These are phyloP conservation scores for Macrobrachium rosenbergii DNA, from an alignment of 1,140 invertebrate species.

Conservation along the genomic window DNA sequence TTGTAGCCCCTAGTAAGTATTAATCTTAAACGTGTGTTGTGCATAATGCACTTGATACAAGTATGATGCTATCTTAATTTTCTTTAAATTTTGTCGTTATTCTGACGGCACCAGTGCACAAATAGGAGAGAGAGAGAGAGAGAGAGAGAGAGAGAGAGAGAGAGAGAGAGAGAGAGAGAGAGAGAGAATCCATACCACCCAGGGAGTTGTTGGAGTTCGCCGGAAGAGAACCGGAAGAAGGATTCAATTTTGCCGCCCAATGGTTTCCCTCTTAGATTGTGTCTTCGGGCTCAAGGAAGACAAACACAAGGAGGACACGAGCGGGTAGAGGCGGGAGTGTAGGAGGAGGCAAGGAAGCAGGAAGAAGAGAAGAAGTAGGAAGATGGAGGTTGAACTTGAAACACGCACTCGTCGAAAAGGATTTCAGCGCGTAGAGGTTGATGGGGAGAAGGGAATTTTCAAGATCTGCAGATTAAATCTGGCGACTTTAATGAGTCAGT, in stretches of 20 bases:
- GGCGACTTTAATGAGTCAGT: too few species aligned
- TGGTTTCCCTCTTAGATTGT: too few species aligned
- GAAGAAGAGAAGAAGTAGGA: not conserved
- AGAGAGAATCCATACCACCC: not conserved
- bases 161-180: conserved; percentile 35
- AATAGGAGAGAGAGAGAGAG: not conserved
- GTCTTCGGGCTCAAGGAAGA: conserved; percentile 8
- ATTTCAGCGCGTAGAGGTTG: not conserved
- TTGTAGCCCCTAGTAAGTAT: too few species aligned
- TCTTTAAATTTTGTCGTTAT: too few species aligned
- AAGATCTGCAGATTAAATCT: too few species aligned
- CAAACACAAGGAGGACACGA: not conserved
- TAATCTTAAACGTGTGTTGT: too few species aligned
- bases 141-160: conserved; percentile 14
- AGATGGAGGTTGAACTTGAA: not conserved
- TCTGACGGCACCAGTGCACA: not conserved
- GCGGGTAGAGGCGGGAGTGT: not conserved
- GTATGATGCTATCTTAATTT: too few species aligned
- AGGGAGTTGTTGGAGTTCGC: too few species aligned
- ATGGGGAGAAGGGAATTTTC: too few species aligned
- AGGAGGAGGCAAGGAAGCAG: not conserved
- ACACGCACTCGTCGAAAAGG: too few species aligned
- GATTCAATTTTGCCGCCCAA: not conserved
- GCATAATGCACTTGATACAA: too few species aligned
- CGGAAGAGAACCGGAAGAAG: not conserved